Evolutionary conservation across 2,888 invertebrate genomes (phyloP), one percentile per base, ranked within the genome.

Genomic region (Acleris laterana): DNA sequence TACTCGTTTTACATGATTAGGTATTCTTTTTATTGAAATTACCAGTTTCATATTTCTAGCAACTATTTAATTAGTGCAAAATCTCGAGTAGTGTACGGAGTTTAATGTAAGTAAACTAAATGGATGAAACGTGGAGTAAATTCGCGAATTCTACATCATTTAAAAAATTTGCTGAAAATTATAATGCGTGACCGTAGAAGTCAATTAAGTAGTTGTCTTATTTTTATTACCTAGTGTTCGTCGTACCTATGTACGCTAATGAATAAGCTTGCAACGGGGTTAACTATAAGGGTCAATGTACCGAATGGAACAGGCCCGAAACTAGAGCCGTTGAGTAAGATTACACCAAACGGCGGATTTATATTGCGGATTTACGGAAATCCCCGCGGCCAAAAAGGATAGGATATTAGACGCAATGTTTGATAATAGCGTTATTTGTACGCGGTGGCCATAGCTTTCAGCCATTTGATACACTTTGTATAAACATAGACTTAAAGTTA

Each of bases 291-390:
- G 81, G 80, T 84, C 82, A 84, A 79, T 78, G 84, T 79, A 82
- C 77, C 78, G 81, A 83, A 83, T 87, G 78, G 83, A 86, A 84
- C 81, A 81, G 68, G 62, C 59, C 79, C 78, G 80, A 83, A 83
- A 84, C 83, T 80, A 75, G 77, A 83, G 76, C 82, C 81, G 72
- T 68, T 68, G 79, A 82, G 86, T 88, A 72, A 84, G 88, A 89
- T 91, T 87, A 89, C 85, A 80, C 74, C 80, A 85, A 88, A 86
- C 84, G 82, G 79, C 81, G 85, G 86, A 87, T 87, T 89, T 91
- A 90, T 87, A 78, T 84, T 73, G 79, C 77, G 88, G 88, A 83
- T 89, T 85, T 85, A 79, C 76, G 74, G 72, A 81, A 86, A 88
- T 86, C 85, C 86, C 78, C 69, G 73, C 75, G 83, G 82, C 83